Conservation (phyloP, 1,140 invertebrate species). For the Octopus sinensis region DNA sequence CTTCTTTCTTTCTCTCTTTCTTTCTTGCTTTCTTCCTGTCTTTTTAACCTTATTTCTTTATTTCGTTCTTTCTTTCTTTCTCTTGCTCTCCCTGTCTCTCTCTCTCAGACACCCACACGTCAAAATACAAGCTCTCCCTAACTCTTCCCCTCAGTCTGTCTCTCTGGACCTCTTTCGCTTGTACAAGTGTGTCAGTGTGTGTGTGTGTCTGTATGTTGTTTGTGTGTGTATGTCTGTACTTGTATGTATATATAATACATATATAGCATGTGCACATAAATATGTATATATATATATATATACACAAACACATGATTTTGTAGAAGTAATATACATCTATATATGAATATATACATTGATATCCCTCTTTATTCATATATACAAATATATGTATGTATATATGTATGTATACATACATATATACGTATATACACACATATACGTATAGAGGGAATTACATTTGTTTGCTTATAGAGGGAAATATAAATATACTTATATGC, state of each 20-base stretch:
- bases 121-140: background rate
- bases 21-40: background rate
- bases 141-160: background rate
- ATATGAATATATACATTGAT: background rate
- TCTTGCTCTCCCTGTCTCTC: too few species aligned
- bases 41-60: background rate
- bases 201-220: too few species aligned
- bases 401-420: background rate
- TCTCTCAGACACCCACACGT: too few species aligned
- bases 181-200: background rate
- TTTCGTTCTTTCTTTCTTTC: background rate
- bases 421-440: background rate
- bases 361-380: background rate
- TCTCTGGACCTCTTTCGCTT: background rate
- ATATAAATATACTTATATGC: background rate
- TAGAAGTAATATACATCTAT: background rate
- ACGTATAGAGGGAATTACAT: background rate
- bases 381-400: background rate
- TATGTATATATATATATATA: background rate
- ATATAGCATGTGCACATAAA: background rate
- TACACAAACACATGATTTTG: background rate
- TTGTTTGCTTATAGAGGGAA: background rate
- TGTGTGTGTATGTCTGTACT: background rate
- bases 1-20: background rate
- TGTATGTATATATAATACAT: background rate